Base-by-base conservation (phyloP, 2,113 vertebrate species). In the Labeo rohita region DNA sequence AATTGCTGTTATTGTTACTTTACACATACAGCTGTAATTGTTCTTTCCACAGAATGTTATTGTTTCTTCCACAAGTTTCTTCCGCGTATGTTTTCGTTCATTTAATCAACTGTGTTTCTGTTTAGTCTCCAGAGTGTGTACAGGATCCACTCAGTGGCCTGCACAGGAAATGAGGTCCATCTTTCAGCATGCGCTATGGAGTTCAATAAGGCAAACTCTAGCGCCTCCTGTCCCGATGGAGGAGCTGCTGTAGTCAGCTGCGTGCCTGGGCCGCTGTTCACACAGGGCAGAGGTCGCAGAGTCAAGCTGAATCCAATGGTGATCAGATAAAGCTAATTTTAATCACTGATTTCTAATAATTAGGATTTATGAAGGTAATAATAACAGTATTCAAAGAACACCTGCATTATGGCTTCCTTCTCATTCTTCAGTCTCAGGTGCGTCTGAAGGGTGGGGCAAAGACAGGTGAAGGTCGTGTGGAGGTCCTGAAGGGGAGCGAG, bases 401-500 rank as follows among this genome's bases (percentile, higher is more conserved):
- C 23, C 12, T 18, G 12, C 80, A 52, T 54, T 70, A 8, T 28
- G n/a, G 72, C 72, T 23, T 23, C 6, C 18, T n/a, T 39, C 65
- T 54, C 83, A 49, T 68, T 59, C 0, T 47, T 0, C 80, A 99
- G 97, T 90, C 68, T 0, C 95, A 89, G 1, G 92, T 96, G 84
- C 95, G 98, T 75, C 95, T 99, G 89, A 99, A 99, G 91, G 97
- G 97, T 0, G 98, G 98, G 0, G 95, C 97, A 0, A 94, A 73
- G 88, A 21, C 92, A 0, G 97, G 98, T 0, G 98, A 99, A 89
- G 98, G 98, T 8, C 95, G 98, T 0, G 96, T 99, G 0, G 98
- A 99, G 93, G 97, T 99, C 86, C 93, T 99, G 90, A 96, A 87
- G 83, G 92, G 90, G 83, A 95, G 88, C n/a, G 94, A 96, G 49